Conservation (phyloP, 2,888 invertebrate species). For the Aelia acuminata region DNA sequence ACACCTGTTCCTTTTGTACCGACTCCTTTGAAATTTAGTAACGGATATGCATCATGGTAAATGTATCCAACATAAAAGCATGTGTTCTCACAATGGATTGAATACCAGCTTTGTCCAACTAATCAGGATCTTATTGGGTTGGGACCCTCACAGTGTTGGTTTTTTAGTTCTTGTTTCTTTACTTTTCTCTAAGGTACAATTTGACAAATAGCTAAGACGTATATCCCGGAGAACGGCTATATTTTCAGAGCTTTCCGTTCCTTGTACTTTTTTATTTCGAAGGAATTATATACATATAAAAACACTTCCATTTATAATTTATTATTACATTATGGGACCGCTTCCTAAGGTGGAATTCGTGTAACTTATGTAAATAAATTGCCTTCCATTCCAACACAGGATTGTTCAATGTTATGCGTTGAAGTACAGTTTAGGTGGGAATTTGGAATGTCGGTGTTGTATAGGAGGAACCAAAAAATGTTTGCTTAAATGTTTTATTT, state of each 20-base stretch:
- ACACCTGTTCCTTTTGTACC: not conserved
- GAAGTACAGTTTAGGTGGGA: no score
- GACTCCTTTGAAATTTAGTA: not conserved
- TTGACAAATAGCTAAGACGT: constrained; percentile 18
- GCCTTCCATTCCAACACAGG: no score
- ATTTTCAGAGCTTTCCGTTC: constrained; percentile 46
- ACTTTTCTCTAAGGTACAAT: not conserved
- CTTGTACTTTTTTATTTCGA: not conserved
- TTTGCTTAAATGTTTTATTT: no score
- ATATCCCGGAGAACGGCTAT: not conserved
- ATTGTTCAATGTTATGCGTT: no score
- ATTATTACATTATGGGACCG: not conserved
- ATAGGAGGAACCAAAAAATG: no score
- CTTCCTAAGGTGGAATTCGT: not conserved
- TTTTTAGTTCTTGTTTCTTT: constrained; percentile 11
- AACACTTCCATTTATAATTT: not conserved
- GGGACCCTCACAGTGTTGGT: not conserved
- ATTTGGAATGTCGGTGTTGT: no score
- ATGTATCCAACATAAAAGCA: not conserved
- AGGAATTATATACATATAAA: not conserved
- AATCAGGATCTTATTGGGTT: constrained; percentile 7
- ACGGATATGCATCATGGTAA: not conserved
- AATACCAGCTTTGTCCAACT: not conserved
- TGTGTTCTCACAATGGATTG: constrained; percentile 16
- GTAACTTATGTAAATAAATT: not conserved